Evolutionary conservation across 1,140 invertebrate species (phyloP), one percentile per base, ranked within the genome.

Genomic region (Drosophila santomea): DNA sequence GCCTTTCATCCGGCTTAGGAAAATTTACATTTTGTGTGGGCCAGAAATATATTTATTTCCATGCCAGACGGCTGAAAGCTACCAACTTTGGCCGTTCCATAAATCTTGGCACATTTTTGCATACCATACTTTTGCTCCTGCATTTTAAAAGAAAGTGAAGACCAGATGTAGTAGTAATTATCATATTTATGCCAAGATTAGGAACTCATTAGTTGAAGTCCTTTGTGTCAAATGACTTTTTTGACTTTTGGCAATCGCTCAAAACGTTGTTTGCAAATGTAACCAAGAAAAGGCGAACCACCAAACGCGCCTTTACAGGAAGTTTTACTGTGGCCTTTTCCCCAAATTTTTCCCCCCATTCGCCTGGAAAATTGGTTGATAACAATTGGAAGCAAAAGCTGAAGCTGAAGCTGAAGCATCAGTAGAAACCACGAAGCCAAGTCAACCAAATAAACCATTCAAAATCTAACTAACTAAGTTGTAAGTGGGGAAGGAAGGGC

Each of bases 391-490:
- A 62, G 38, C 72, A 68, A 36, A 43, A 71, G 48, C 71, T 35
- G 15, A 2, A 32, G 25, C 25, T 38, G 41, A 39, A 39, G 25
- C 23, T 43, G 28, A 17, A 17, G 17, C 17, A 17, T 17, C 61
- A 35, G 58, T 20, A 20, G 52, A 66, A 71, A 48, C 67, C 67
- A 48, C 76, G 44, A 39, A 51, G 61, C 60, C 41, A 75, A 80
- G 55, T 52, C 78, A 81, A 60, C 74, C 78, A 72, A 81, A 82
- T 76, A 82, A 81, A 81, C 74, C 79, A 81, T 82, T 82, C 79
- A 82, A 74, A 81, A 81, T 81, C 79, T 77, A 81, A 81, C 79
- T 78, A 82, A 81, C 74, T 57, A 78, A 81, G 73, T 82, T 82
- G 77, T 64, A 78, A 81, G 80, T 81, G 67, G 61, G 63, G 32